Conservation (phyloP, 1,140 invertebrate species). For the Homarus americanus region DNA sequence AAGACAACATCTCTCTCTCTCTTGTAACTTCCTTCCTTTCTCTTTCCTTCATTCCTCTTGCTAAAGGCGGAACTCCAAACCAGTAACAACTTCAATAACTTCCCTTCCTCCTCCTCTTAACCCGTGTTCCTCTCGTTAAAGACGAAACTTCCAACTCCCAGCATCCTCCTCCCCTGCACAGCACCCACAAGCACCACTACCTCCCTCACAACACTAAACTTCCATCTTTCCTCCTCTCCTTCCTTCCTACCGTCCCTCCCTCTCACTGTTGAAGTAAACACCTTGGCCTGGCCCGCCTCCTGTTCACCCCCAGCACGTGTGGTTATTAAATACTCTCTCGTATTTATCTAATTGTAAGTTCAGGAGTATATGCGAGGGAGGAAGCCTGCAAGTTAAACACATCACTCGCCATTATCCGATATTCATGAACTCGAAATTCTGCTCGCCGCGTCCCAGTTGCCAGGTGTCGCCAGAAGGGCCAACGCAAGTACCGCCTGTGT, state of each 20-base stretch:
- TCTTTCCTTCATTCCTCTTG: background rate
- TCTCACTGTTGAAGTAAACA: background rate
- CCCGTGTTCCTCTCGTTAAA: background rate
- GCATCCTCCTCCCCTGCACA: background rate
- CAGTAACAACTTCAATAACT: background rate
- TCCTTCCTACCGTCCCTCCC: background rate
- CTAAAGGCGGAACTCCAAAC: background rate
- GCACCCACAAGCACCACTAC: background rate
- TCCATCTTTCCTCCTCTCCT: no score
- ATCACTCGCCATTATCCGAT: conserved; percentile 38
- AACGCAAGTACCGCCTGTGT: background rate
- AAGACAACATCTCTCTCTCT: no score
- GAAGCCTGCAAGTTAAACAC: conserved; percentile 31
- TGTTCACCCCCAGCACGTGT: background rate
- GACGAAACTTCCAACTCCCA: background rate
- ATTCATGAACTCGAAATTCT: conserved; percentile 29
- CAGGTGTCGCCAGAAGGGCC: conserved; percentile 7
- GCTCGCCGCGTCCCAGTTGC: background rate
- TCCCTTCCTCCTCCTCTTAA: no score
- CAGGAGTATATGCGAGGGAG: conserved; percentile 39
- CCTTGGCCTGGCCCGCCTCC: no score
- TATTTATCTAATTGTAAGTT: conserved; percentile 49
- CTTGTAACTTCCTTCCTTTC: background rate
- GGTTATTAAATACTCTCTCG: conserved; percentile 16
- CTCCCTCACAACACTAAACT: no score